Conservation (phyloP, 2,113 vertebrate genomes). For the Chloropsis cyanopogon region DNA sequence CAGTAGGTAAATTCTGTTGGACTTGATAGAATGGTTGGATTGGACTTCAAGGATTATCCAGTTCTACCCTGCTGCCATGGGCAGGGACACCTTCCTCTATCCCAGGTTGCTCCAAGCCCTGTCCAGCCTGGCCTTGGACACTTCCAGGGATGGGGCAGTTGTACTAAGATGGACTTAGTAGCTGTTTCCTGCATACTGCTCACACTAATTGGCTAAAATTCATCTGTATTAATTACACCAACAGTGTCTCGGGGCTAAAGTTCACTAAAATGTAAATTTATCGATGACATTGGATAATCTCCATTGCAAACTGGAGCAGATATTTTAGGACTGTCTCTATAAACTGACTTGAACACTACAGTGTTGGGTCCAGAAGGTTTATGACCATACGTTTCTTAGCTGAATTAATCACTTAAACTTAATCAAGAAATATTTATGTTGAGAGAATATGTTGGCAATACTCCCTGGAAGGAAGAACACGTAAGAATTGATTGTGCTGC, state of each 20-base stretch:
- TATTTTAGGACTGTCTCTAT: not conserved
- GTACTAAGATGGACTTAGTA: not conserved
- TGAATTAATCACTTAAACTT: not conserved
- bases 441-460: not conserved
- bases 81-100: not conserved
- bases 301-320: not conserved
- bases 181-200: not conserved
- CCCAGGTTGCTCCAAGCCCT: not conserved
- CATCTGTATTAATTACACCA: not conserved
- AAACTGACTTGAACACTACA: not conserved
- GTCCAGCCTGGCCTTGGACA: not conserved
- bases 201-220: not conserved
- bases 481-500: not conserved
- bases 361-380: not conserved
- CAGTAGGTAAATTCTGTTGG: not conserved
- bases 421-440: not conserved
- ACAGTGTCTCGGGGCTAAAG: not conserved
- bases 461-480: not conserved
- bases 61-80: not conserved
- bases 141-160: not conserved
- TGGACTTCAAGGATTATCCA: not conserved
- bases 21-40: not conserved
- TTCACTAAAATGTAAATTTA: not conserved
- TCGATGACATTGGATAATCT: not conserved
- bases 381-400: not conserved